phyloP scores from a whole-genome alignment of 35 echinoderm and acorn worm species.

The Apostichopus parvimensis region DNA sequence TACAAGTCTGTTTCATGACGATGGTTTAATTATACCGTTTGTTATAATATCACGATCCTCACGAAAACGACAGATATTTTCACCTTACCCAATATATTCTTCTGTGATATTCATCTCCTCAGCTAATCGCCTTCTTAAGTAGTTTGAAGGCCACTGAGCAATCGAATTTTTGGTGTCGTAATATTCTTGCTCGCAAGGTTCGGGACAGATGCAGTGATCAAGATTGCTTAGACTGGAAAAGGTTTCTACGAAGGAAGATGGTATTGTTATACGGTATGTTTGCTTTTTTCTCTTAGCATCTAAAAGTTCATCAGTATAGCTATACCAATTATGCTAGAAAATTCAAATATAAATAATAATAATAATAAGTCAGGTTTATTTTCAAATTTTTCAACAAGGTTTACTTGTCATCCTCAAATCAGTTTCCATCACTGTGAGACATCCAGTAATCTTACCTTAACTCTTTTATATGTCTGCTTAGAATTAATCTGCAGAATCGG shows the following conservation, averaged over 20 bases:
- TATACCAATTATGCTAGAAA: no score
- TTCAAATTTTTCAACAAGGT: no score
- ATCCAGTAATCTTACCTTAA: no score
- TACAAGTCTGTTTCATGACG: background rate
- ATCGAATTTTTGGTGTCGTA: conserved; percentile 14
- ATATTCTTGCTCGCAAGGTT: background rate
- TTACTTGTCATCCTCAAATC: no score
- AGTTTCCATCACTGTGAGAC: no score
- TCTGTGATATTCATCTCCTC: background rate
- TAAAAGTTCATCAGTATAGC: no score
- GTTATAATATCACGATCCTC: background rate
- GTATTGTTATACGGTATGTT: background rate
- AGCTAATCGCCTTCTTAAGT: background rate
- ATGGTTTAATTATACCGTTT: background rate
- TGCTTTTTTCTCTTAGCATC: no score
- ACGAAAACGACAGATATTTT: background rate
- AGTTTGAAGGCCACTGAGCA: conserved; percentile 31
- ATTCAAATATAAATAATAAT: no score
- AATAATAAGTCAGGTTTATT: no score
- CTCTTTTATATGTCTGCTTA: no score
- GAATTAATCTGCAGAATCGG: no score
- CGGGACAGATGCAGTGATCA: background rate
- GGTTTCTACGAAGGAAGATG: background rate
- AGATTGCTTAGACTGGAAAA: background rate
- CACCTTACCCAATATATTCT: background rate